These are phyloP conservation scores for Theonella swinhoei DNA, from an alignment of 37 sponge, comb jelly and placozoan species.

Conservation along the genomic window DNA sequence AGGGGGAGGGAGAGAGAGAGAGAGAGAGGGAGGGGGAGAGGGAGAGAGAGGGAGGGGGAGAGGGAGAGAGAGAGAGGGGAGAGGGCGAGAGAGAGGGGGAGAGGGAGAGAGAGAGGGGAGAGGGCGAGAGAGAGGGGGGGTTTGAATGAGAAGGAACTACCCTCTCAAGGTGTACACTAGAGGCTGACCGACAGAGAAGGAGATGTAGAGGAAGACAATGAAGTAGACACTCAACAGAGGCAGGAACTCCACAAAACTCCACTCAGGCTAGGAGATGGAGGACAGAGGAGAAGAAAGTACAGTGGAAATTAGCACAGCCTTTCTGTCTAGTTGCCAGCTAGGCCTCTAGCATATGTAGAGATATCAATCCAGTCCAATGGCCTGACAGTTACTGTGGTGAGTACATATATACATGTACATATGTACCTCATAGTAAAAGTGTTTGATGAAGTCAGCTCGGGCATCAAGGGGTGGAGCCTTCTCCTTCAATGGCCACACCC, in stretches of 20 bases:
- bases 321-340: too few species aligned
- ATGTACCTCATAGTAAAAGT: conserved; percentile 76
- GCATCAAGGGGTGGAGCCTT: not conserved
- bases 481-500: conserved; percentile 22
- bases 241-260: conserved; percentile 68
- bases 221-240: conserved; percentile 77
- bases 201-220: conserved; percentile 93
- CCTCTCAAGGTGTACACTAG: too few species aligned
- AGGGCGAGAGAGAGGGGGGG: too few species aligned
- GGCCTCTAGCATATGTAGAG: too few species aligned
- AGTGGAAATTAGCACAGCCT: not conserved
- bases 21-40: not conserved
- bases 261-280: conserved; percentile 43
- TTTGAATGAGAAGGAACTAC: too few species aligned
- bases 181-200: conserved; percentile 93
- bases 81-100: too few species aligned
- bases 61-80: too few species aligned
- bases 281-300: not conserved
- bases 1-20: not conserved
- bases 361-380: too few species aligned
- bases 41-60: too few species aligned
- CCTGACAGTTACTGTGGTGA: too few species aligned
- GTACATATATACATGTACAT: too few species aligned
- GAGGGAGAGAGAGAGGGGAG: too few species aligned
- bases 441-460: conserved; percentile 26